Conservation (phyloP, 2,797 vertebrate species). For the Coendou prehensilis region DNA sequence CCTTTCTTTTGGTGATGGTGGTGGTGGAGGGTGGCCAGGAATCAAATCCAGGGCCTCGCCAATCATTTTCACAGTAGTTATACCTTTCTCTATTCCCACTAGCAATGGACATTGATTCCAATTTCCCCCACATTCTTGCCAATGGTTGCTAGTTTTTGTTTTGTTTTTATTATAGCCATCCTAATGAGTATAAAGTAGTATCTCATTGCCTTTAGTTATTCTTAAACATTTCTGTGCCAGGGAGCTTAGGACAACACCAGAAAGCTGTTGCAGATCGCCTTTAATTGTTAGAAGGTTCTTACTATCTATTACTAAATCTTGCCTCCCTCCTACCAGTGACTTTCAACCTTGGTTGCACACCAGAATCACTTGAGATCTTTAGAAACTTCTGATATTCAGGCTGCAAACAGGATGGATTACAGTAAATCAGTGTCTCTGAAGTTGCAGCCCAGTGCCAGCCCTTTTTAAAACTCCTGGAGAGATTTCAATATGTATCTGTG, state of each 20-base stretch:
- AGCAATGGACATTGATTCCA: not conserved
- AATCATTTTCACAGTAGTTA: not conserved
- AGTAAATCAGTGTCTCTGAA: not conserved
- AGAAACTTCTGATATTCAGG: constrained; percentile 1
- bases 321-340: not conserved
- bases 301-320: not conserved
- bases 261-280: not conserved
- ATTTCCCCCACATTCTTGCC: not conserved
- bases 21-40: not conserved
- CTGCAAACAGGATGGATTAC: not conserved
- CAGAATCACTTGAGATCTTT: constrained; percentile 27
- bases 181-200: not conserved
- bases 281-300: not conserved
- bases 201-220: not conserved
- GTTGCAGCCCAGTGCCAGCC: not conserved
- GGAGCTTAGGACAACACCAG: not conserved
- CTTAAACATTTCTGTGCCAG: not conserved
- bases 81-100: not conserved
- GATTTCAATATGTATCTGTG: not conserved
- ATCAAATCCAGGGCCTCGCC: not conserved
- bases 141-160: not conserved
- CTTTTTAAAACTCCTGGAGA: not conserved
- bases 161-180: not conserved
- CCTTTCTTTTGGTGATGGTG: not conserved
- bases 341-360: not conserved